Percentiles rank a stretch among this genome's conserved stretches.
Evolutionary conservation across 1,140 invertebrate genomes (phyloP).

Genomic region (Campoletis sonorensis): DNA sequence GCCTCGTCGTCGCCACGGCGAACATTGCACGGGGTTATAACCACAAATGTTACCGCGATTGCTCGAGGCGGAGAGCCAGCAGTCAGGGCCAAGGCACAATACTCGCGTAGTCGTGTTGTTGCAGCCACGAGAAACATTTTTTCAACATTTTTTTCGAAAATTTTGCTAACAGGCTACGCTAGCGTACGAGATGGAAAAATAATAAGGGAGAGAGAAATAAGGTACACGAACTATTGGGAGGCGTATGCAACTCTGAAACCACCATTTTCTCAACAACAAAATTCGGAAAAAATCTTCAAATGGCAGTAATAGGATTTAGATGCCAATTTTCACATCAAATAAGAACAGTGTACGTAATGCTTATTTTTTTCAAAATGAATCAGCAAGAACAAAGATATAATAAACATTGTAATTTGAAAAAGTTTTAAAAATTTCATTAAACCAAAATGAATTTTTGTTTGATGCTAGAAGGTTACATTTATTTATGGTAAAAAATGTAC

Average conservation of each 20-base stretch:
- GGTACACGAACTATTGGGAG: not conserved
- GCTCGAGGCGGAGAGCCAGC: not conserved
- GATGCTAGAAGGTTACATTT: not conserved
- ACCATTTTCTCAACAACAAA: not conserved
- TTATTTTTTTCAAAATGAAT: too few species aligned
- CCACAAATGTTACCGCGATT: conserved; percentile 33
- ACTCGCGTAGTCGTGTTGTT: conserved; percentile 25
- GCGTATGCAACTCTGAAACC: not conserved
- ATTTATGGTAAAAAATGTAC: too few species aligned
- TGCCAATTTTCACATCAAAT: not conserved
- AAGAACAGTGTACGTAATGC: too few species aligned
- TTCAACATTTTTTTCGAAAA: not conserved
- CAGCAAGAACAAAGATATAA: too few species aligned
- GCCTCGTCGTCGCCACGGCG: not conserved
- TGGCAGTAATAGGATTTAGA: not conserved
- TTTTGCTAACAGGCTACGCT: not conserved
- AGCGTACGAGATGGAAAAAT: not conserved
- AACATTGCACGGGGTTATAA: conserved; percentile 4
- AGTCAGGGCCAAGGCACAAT: not conserved
- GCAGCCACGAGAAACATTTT: not conserved
- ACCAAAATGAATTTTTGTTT: too few species aligned
- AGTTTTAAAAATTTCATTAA: too few species aligned
- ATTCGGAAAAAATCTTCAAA: not conserved
- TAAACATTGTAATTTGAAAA: too few species aligned
- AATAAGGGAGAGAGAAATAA: not conserved